Conservation (phyloP, 2,888 invertebrate species). For the Drosophila greeni region DNA sequence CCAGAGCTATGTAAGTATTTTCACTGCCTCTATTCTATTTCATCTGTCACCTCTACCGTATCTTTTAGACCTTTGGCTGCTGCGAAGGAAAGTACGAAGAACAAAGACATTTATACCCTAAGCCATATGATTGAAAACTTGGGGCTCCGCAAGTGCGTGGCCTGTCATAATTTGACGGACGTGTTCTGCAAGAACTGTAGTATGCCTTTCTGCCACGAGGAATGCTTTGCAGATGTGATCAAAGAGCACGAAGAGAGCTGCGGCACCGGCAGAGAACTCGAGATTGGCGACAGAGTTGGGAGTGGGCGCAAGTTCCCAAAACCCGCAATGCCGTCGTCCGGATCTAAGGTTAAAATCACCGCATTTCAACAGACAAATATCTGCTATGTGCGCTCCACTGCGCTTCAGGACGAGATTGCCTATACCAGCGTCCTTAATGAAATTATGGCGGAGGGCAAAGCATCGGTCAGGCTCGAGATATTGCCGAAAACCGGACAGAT, state of each 20-base stretch:
- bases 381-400: constrained; percentile 74
- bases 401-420: constrained; percentile 54
- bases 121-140: neutral
- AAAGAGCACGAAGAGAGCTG: constrained; percentile 39
- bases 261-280: constrained; percentile 2
- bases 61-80: neutral
- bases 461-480: constrained; percentile 45
- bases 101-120: neutral
- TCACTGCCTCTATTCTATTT: neutral
- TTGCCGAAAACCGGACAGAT: constrained; percentile 71
- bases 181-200: constrained; percentile 46
- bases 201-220: constrained; percentile 67
- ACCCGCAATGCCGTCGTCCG: constrained; percentile 57
- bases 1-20: constrained; percentile 9
- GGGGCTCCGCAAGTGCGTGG: constrained; percentile 28
- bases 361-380: constrained; percentile 74
- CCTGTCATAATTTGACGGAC: constrained; percentile 44
- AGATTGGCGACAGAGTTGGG: neutral
- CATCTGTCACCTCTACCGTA: neutral
- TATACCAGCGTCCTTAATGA: constrained; percentile 62
- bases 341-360: constrained; percentile 68
- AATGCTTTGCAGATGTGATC: constrained; percentile 64
- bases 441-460: constrained; percentile 53
- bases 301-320: neutral
- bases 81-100: too few species aligned